A percentile compares a stretch with the other conserved stretches of the same genome.
Conservation (phyloP, 2,797 vertebrate genomes). For the Trachurus trachurus region DNA sequence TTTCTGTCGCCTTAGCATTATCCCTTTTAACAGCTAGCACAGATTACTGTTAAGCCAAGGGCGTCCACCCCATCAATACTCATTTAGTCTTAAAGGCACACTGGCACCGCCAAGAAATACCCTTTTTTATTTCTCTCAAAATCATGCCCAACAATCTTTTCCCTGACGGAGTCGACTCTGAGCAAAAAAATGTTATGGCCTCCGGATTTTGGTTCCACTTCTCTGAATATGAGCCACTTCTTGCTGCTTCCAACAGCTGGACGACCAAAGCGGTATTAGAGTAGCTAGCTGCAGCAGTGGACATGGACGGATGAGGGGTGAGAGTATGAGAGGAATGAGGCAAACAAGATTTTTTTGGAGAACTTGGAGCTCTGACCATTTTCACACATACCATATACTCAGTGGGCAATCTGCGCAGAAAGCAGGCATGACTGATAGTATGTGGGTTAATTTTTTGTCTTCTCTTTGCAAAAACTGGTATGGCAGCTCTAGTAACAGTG, state of each 20-base stretch:
- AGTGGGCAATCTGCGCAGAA: slow-evolving; percentile 18
- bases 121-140: neutral
- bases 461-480: slow-evolving; percentile 7
- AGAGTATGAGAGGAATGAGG: slow-evolving; percentile 58
- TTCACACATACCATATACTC: slow-evolving; percentile 52
- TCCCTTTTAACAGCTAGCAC: slow-evolving; percentile 30
- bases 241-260: slow-evolving; percentile 48
- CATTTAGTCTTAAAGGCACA: slow-evolving; percentile 23
- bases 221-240: slow-evolving; percentile 27
- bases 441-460: slow-evolving; percentile 10
- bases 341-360: slow-evolving; percentile 32
- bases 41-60: slow-evolving; percentile 47
- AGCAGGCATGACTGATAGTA: slow-evolving; percentile 18
- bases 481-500: too few relatives aligned
- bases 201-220: slow-evolving; percentile 20
- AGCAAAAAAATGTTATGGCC: neutral
- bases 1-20: slow-evolving; percentile 4
- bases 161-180: neutral
- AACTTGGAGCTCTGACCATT: slow-evolving; percentile 53
- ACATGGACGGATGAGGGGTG: slow-evolving; percentile 19
- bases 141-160: neutral
- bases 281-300: slow-evolving; percentile 34
- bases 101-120: neutral
- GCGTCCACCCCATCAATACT: slow-evolving; percentile 13
- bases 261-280: slow-evolving; percentile 13